Base-by-base conservation (phyloP, 2,113 vertebrate genomes). In the Ibidorhyncha struthersii region DNA sequence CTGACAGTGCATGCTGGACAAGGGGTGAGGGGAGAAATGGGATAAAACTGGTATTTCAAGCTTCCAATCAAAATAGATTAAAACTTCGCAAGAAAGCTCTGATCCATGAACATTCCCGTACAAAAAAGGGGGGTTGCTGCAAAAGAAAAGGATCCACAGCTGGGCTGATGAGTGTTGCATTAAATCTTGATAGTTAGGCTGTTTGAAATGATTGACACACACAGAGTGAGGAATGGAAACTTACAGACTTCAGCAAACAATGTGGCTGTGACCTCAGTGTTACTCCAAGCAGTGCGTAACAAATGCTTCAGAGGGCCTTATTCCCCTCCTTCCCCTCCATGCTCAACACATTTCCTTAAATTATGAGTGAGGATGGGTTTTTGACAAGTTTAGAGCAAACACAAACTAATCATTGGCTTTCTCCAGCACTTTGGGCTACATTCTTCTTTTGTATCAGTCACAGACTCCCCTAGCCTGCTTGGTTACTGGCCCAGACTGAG, bases 201-300 rank as follows among this genome's bases (percentile, higher is more conserved):
- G 49, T 58, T 45, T 79, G 58, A 94, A 95, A 83, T 40, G 56
- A 56, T 49, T 2, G 5, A 38, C 50, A 65, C 6, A 53, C 30
- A 61, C 0, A 30, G 26, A 87, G 16, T 36, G 47, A 90, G 34
- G 58, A 92, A 91, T 14, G 69, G 58, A 79, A 96, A 94, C 90
- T 74, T 93, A 63, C 15, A 88, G 82, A 71, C 76, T 82, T 86
- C 66, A 94, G 93, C 72, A 89, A 96, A 95, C 53, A 76, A 36
- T 12, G 49, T 71, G 78, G 34, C 86, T 73, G 47, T 70, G 82
- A 71, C 94, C 91, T 94, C 50, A 50, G 53, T 53, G 83, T 69
- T 70, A 80, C 53, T 72, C 74, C 6, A 26, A 91, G 84, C 41
- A 69, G 59, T 34, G 47, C 29, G 13, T 56, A 77, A 94, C 50